Base-by-base conservation (phyloP, 2,113 vertebrate species). In the Cepphus grylle region DNA sequence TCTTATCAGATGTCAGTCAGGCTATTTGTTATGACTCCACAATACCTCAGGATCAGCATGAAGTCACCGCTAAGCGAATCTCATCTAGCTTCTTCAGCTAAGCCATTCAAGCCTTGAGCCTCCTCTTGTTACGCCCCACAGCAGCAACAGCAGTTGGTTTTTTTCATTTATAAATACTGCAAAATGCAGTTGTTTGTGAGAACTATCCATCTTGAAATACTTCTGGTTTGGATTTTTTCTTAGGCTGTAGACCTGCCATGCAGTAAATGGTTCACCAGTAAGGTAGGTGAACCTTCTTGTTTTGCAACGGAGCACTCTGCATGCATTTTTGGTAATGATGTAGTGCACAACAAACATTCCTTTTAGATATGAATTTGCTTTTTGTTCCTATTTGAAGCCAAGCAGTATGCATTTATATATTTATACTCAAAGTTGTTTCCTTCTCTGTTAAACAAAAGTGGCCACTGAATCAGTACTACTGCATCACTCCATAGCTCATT, bases 1-100 rank as follows among this genome's bases (percentile, higher is more conserved):
- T 0, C 1, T 21, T 52, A 5, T 3, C 5, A 3, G 47, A 5
- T 11, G 50, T n/a, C 45, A 55, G 30, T 32, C 40, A n/a, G 62
- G 36, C 56, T 76, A 4, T 29, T 67, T 34, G 40, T 11, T 12
- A 0, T 2, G 8, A 15, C 62, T 87, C 29, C 61, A 21, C 45
- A 20, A 3, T 14, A 22, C 34, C 56, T 74, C 73, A 15, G 63
- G 42, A 17, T 1, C 27, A 50, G 32, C 13, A 26, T 21, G 50
- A 78, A 81, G 49, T 14, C 69, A 26, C 15, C 47, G 10, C 52
- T 17, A 16, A n/a, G 42, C 43, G 27, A 27, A 72, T 32, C 53
- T 49, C 63, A 43, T 26, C 80, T 42, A 29, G 17, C 56, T 56
- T 27, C 38, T 69, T n/a, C 62, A 83, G 40, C 49, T 29, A 21